Percentiles rank a stretch among this genome's conserved stretches.
Conservation (phyloP, 2,888 invertebrate species). For the Athetis lepigone region DNA sequence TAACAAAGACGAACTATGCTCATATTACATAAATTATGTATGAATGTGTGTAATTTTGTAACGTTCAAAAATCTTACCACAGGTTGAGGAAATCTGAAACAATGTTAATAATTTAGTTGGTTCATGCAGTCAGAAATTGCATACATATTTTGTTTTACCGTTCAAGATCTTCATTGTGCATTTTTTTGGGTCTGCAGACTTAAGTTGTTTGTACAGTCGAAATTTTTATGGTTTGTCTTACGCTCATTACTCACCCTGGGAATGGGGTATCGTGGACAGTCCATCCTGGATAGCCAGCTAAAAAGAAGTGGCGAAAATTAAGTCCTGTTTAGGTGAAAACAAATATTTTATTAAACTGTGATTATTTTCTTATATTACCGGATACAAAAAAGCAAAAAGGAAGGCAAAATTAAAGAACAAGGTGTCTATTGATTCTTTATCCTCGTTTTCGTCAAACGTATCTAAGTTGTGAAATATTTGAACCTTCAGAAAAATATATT, state of each 20-base stretch:
- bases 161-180: background rate
- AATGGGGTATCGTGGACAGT: slow-evolving; percentile 6
- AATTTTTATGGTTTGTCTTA: background rate
- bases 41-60: slow-evolving; percentile 35
- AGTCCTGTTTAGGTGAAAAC: slow-evolving; percentile 32
- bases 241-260: slow-evolving; percentile 32
- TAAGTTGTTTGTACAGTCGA: background rate
- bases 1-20: slow-evolving; percentile 73
- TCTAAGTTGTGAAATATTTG: no score
- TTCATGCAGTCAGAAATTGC: background rate
- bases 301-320: slow-evolving; percentile 41
- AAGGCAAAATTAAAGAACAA: no score
- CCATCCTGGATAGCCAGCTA: slow-evolving; percentile 50
- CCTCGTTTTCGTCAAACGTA: no score
- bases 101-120: slow-evolving; percentile 37
- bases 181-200: background rate
- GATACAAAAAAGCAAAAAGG: no score
- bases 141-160: background rate
- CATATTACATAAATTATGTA: slow-evolving; percentile 9
- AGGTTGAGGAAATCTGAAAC: slow-evolving; percentile 67
- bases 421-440: no score
- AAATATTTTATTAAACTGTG: background rate
- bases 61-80: slow-evolving; percentile 64
- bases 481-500: no score
- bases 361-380: background rate